Evolutionary conservation across 2,797 vertebrate species (phyloP).

Genomic region (Hypotaenidia okinawae): DNA sequence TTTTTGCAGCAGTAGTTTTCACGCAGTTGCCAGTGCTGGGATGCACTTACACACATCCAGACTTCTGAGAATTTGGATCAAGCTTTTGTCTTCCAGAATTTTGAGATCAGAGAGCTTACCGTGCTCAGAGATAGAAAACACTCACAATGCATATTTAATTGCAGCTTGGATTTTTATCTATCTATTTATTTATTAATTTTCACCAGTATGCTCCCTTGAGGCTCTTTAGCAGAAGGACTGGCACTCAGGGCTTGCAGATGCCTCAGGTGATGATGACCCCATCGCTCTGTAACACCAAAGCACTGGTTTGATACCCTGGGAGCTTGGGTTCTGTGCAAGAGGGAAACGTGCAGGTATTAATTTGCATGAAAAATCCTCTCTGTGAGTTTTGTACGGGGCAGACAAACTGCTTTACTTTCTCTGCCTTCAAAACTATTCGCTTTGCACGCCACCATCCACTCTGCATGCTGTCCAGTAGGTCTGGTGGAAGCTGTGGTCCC

Average conservation of each 20-base stretch:
- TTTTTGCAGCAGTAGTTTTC: not conserved
- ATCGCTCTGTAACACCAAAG: not conserved
- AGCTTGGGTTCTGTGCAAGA: not conserved
- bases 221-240: not conserved
- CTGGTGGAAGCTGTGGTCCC: not conserved
- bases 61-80: not conserved
- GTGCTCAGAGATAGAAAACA: not conserved
- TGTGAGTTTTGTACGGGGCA: not conserved
- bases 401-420: not conserved
- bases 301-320: not conserved
- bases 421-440: not conserved
- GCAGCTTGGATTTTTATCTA: not conserved
- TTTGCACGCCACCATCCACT: rapidly evolving
- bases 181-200: not conserved
- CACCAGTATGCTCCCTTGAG: not conserved
- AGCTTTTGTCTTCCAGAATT: not conserved
- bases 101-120: not conserved
- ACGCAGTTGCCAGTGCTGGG: not conserved
- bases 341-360: not conserved
- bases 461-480: not conserved
- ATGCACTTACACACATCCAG: not conserved
- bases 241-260: not conserved
- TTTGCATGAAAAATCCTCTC: not conserved
- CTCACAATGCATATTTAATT: not conserved
- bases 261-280: not conserved